phyloP scores from a whole-genome alignment of 2,888 invertebrate genomes.

The Eupeodes latifasciatus region DNA sequence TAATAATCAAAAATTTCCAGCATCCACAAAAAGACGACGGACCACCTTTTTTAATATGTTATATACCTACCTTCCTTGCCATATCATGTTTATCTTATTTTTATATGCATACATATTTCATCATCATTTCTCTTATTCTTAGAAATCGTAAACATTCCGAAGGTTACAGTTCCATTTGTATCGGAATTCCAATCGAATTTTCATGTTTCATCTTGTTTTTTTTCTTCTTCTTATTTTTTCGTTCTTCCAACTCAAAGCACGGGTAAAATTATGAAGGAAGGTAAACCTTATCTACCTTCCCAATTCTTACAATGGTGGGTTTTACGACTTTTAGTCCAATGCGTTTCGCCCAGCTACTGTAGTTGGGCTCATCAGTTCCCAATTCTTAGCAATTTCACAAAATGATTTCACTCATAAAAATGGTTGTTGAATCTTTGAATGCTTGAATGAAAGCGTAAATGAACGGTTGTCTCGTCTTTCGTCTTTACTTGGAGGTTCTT shows the following conservation, averaged over 20 bases:
- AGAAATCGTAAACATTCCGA: constrained; percentile 74
- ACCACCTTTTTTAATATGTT: background rate
- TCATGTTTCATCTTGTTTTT: constrained; percentile 39
- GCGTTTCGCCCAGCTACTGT: no score
- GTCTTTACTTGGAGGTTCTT: background rate
- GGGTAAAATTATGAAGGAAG: background rate
- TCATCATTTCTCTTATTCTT: constrained; percentile 57
- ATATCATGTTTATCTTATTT: constrained; percentile 10
- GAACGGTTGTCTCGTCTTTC: constrained; percentile 25
- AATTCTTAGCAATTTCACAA: constrained; percentile 23
- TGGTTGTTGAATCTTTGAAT: constrained; percentile 13
- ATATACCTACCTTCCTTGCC: no score
- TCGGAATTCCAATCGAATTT: constrained; percentile 61
- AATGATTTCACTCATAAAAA: constrained; percentile 26
- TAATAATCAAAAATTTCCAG: constrained; percentile 15
- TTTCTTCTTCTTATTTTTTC: background rate
- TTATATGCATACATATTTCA: constrained; percentile 2
- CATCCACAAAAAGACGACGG: constrained; percentile 19
- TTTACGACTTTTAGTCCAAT: no score
- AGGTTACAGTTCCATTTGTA: constrained; percentile 63
- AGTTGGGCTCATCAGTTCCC: no score
- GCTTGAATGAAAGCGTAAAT: constrained; percentile 72
- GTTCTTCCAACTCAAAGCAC: background rate
- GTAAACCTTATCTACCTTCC: background rate
- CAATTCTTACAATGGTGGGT: no score